Evolutionary conservation across 2,888 invertebrate genomes (phyloP).

Genomic region (Holacanthella duospinosa): DNA sequence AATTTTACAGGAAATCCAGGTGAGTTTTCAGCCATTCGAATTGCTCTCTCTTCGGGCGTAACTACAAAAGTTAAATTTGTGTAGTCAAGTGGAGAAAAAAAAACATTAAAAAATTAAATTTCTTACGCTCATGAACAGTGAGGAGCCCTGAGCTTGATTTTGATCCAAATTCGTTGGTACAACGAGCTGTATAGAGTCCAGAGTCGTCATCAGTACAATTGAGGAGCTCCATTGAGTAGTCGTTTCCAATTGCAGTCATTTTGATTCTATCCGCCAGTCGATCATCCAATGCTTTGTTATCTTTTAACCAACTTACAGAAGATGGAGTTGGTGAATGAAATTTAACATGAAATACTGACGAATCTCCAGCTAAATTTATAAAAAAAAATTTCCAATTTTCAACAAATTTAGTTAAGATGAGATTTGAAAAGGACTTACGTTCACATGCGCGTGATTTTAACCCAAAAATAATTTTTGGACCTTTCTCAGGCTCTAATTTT

Average conservation of each 20-base stretch:
- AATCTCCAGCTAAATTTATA: slow-evolving; percentile 60
- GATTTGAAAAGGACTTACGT: slow-evolving; percentile 24
- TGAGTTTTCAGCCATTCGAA: slow-evolving; percentile 57
- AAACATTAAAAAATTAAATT: slow-evolving; percentile 1
- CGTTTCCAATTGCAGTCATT: slow-evolving; percentile 51
- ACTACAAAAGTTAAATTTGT: slow-evolving; percentile 44
- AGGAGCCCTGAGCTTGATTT: slow-evolving; percentile 77
- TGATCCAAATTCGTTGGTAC: slow-evolving; percentile 60
- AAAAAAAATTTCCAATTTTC: neutral
- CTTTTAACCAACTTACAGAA: slow-evolving; percentile 71
- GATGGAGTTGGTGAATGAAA: slow-evolving; percentile 52
- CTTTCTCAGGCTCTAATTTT: neutral
- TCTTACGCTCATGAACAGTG: slow-evolving; percentile 70
- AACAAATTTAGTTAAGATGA: neutral
- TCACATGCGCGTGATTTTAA: slow-evolving; percentile 29
- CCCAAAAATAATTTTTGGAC: neutral
- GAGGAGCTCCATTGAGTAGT: slow-evolving; percentile 58
- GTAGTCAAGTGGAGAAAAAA: slow-evolving; percentile 6
- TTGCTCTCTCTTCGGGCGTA: slow-evolving; percentile 58
- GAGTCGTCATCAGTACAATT: slow-evolving; percentile 65
- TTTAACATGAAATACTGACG: slow-evolving; percentile 67
- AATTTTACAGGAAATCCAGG: slow-evolving; percentile 76
- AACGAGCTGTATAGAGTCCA: slow-evolving; percentile 83
- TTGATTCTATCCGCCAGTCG: slow-evolving; percentile 62
- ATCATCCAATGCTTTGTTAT: slow-evolving; percentile 70